These are phyloP conservation scores for Gallinago nigripennis DNA, from an alignment of 2,797 vertebrate genomes.

Conservation along the genomic window DNA sequence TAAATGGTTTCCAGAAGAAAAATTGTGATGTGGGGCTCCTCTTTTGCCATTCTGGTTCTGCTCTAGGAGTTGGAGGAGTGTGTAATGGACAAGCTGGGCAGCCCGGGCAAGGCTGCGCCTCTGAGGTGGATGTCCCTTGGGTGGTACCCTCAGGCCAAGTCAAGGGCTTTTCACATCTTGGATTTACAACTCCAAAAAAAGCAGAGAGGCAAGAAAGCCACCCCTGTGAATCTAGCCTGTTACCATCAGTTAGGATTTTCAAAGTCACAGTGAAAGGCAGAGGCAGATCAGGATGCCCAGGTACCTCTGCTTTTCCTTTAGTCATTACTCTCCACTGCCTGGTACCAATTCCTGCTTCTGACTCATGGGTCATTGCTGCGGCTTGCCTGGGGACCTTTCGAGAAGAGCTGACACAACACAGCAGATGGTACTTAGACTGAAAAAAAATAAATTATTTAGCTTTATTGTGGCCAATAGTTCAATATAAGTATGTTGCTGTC, in stretches of 20 bases:
- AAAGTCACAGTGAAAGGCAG: not conserved
- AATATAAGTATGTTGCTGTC: not conserved
- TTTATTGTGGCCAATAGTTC: not conserved
- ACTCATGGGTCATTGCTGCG: not conserved
- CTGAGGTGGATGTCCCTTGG: not conserved
- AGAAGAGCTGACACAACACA: not conserved
- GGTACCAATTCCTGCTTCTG: not conserved
- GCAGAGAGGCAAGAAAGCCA: not conserved
- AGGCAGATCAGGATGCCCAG: not conserved
- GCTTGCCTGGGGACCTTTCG: not conserved
- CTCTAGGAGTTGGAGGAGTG: accelerated
- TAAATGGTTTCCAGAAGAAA: not conserved
- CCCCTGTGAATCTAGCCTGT: not conserved
- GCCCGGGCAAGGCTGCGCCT: accelerated
- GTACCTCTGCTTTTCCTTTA: not conserved
- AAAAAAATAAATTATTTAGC: not conserved
- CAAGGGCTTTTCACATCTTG: not conserved
- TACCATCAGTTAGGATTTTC: not conserved
- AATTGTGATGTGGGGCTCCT: not conserved
- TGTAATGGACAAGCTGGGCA: not conserved
- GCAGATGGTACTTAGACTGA: not conserved
- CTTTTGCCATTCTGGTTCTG: not conserved
- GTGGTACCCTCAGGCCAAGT: not conserved
- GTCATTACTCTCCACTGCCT: not conserved
- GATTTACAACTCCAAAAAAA: not conserved